Percentiles rank a stretch among this genome's conserved stretches.
Conservation (phyloP, 2,888 invertebrate species). For the Phaonia tiefii region DNA sequence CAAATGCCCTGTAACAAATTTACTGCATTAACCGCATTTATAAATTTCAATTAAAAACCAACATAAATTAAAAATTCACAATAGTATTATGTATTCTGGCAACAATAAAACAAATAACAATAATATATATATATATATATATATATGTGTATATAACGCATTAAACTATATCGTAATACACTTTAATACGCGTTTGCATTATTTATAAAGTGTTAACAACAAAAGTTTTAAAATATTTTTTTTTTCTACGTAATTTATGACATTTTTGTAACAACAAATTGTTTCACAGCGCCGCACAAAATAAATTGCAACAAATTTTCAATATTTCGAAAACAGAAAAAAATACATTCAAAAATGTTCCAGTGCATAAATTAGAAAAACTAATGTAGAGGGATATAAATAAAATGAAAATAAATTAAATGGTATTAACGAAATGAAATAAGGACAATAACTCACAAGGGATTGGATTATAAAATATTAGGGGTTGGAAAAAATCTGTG, state of each 20-base stretch:
- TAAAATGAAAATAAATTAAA: constrained; percentile 24
- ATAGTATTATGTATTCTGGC: constrained; percentile 15
- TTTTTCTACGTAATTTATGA: constrained; percentile 64
- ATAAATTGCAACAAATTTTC: constrained; percentile 20
- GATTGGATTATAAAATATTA: no score
- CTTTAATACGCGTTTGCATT: constrained; percentile 31
- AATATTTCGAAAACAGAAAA: background rate
- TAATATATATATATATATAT: no score
- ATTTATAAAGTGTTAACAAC: constrained; percentile 52
- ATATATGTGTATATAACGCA: no score
- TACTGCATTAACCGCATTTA: constrained; percentile 42
- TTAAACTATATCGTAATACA: background rate
- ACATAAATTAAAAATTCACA: constrained; percentile 36
- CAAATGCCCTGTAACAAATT: constrained; percentile 1
- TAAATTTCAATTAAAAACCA: constrained; percentile 32
- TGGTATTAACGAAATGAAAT: constrained; percentile 13
- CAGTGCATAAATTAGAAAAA: constrained; percentile 18
- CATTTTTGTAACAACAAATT: constrained; percentile 15
- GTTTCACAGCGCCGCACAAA: background rate
- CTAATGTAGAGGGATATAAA: constrained; percentile 6
- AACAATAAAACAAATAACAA: background rate
- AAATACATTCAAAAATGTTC: background rate
- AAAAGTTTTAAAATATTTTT: constrained; percentile 59
- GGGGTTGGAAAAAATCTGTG: no score
- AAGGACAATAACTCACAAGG: no score